A percentile compares a stretch with the other conserved stretches of the same genome.
phyloP scores from a whole-genome alignment of 35 echinoderm and acorn worm species.

The Eucidaris tribuloides region DNA sequence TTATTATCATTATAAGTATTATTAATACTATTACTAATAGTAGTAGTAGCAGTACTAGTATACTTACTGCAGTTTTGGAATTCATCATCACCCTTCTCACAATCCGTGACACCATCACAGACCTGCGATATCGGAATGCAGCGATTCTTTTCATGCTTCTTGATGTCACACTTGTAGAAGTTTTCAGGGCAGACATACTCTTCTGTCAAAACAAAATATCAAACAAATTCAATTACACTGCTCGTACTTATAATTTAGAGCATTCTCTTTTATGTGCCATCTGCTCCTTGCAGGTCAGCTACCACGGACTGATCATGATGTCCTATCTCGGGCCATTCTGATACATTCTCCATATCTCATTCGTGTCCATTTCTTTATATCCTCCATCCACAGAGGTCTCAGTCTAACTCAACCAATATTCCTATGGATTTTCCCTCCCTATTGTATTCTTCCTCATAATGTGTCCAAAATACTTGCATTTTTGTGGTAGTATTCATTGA shows the following conservation, averaged over 20 bases:
- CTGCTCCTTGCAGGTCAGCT: no score
- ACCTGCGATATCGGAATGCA: slow-evolving; percentile 47
- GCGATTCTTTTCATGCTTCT: slow-evolving; percentile 28
- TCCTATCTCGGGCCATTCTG: not conserved
- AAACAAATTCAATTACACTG: not conserved
- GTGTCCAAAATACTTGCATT: no score
- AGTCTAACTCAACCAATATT: not conserved
- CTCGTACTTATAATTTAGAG: not conserved
- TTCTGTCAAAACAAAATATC: not conserved
- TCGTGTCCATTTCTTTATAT: not conserved
- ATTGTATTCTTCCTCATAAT: no score
- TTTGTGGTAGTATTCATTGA: no score
- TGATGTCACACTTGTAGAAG: slow-evolving; percentile 50
- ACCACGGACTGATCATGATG: not conserved
- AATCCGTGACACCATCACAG: slow-evolving; percentile 74
- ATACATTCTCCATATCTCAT: no score
- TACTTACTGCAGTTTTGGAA: slow-evolving; percentile 57
- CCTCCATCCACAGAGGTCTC: not conserved
- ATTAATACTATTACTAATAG: no score
- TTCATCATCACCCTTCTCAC: slow-evolving; percentile 81
- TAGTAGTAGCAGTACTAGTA: no score
- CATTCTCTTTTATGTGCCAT: not conserved
- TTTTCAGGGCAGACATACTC: slow-evolving; percentile 30
- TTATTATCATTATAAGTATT: no score
- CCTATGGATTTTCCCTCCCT: not conserved